Percentiles rank a stretch among this genome's conserved stretches.
Conservation (phyloP, 2,888 invertebrate genomes). For the Neuroscelio doddi region DNA sequence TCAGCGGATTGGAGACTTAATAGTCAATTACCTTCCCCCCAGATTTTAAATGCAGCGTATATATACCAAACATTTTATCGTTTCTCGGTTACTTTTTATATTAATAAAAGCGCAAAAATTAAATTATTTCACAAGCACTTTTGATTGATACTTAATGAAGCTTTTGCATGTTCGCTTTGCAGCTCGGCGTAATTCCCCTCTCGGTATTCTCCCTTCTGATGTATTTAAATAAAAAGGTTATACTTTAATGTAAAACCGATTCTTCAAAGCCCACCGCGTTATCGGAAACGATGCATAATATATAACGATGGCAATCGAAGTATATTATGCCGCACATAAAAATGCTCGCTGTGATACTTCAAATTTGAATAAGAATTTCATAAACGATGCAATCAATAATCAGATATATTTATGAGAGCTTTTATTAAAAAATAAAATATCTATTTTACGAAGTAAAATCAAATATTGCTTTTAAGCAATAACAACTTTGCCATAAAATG, state of each 20-base stretch:
- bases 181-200: background rate
- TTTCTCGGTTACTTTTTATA: too few relatives aligned
- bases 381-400: conserved; percentile 36
- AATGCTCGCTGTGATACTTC: conserved; percentile 37
- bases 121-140: background rate
- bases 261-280: conserved; percentile 41
- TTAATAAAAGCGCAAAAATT: too few relatives aligned
- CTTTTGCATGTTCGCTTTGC: background rate
- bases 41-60: too few relatives aligned
- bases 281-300: conserved; percentile 45
- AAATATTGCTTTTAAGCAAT: background rate
- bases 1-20: too few relatives aligned
- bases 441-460: background rate
- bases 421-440: conserved; percentile 15
- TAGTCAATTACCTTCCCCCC: too few relatives aligned
- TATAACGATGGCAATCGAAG: conserved; percentile 42
- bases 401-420: conserved; percentile 33
- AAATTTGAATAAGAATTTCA: conserved; percentile 49
- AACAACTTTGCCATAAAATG: too few relatives aligned
- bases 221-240: conserved; percentile 36
- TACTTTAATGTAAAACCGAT: conserved; percentile 46
- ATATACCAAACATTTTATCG: too few relatives aligned
- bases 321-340: conserved; percentile 38
- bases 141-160: background rate
- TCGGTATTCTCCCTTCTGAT: conserved; percentile 21